Conservation (phyloP, 1,140 invertebrate genomes). For the Myzus persicae region DNA sequence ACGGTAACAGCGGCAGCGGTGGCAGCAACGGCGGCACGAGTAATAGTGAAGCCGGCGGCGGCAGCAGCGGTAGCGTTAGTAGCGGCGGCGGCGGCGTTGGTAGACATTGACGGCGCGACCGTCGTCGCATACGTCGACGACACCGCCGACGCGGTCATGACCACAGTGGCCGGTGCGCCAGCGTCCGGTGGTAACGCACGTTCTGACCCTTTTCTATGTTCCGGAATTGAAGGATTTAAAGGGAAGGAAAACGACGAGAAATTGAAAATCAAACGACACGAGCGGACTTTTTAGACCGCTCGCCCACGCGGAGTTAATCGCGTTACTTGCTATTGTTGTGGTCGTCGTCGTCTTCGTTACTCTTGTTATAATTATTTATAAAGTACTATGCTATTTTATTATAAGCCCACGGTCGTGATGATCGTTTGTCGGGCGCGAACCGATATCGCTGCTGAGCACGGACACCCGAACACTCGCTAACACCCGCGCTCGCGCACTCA, state of each 20-base stretch:
- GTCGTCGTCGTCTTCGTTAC: not conserved
- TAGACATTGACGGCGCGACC: not conserved
- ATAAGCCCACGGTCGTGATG: not conserved
- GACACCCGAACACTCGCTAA: not conserved
- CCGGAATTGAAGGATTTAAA: not conserved
- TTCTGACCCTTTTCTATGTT: not conserved
- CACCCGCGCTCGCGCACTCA: not conserved
- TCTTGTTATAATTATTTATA: not conserved
- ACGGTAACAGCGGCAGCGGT: not conserved
- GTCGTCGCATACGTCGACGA: not conserved
- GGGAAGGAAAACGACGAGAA: not conserved
- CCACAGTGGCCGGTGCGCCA: not conserved
- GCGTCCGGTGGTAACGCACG: not conserved
- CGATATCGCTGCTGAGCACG: not conserved
- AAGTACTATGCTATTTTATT: not conserved
- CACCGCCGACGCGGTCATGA: not conserved
- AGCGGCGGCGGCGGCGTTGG: not conserved
- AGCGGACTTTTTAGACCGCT: too few species aligned
- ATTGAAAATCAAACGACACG: not conserved
- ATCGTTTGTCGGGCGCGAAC: not conserved
- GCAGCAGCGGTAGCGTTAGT: not conserved
- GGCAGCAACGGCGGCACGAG: slow-evolving; percentile 3
- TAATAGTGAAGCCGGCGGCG: not conserved
- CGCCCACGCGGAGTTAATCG: not conserved
- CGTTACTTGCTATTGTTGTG: too few species aligned